These are phyloP conservation scores for Camponotus fellah DNA, from an alignment of 2,888 invertebrate species.

Conservation along the genomic window DNA sequence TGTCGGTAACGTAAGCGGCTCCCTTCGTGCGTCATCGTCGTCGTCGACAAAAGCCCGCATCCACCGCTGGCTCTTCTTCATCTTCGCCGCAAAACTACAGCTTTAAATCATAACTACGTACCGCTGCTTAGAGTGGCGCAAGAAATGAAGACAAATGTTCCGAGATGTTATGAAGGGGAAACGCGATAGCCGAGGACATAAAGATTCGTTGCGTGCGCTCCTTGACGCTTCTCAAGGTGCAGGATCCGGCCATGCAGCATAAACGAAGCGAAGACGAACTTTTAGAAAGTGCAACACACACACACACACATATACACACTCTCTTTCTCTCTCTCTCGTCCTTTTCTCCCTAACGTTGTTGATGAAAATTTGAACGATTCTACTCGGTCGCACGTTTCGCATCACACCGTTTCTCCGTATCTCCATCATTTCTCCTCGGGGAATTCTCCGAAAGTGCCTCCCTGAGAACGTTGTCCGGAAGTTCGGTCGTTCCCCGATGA, in stretches of 20 bases:
- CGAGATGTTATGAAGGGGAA: conserved; percentile 82
- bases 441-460: conserved; percentile 42
- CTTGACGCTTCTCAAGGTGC: conserved; percentile 46
- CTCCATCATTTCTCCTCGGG: conserved; percentile 45
- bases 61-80: conserved; percentile 56
- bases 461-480: conserved; percentile 39
- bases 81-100: conserved; percentile 63
- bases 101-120: conserved; percentile 82
- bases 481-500: conserved; percentile 49
- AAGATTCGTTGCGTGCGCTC: conserved; percentile 61
- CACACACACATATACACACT: neutral
- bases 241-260: conserved; percentile 32
- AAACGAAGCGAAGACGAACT: conserved; percentile 49
- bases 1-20: conserved; percentile 39
- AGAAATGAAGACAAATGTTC: conserved; percentile 84
- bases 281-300: conserved; percentile 55
- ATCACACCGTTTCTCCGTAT: conserved; percentile 39
- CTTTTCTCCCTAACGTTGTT: conserved; percentile 47
- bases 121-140: conserved; percentile 77
- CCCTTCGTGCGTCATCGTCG: conserved; percentile 19
- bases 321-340: conserved; percentile 22
- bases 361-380: conserved; percentile 72
- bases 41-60: conserved; percentile 21
- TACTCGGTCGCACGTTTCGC: conserved; percentile 26
- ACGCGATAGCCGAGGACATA: conserved; percentile 78